Evolutionary conservation across 2,113 vertebrate genomes (phyloP).

Genomic region (Holacanthus passer): DNA sequence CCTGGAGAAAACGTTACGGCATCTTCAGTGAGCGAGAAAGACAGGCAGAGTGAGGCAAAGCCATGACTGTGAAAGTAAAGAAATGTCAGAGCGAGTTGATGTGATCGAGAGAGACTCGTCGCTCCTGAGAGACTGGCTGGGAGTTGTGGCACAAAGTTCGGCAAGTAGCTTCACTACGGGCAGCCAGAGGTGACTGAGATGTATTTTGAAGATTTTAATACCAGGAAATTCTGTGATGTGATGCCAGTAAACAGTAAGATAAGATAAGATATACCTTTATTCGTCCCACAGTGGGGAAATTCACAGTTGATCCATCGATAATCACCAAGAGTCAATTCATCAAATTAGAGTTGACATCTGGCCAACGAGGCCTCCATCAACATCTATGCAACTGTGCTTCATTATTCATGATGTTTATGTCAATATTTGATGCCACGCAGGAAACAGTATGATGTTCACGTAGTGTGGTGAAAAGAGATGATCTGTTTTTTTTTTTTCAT

Average conservation of each 20-base stretch:
- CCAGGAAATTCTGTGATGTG: background rate
- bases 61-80: constrained; percentile 21
- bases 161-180: background rate
- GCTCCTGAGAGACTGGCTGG: constrained; percentile 32
- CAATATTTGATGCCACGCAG: background rate
- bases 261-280: too few relatives aligned
- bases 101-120: constrained; percentile 9
- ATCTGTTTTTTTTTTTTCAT: too few relatives aligned
- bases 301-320: too few relatives aligned
- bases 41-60: constrained; percentile 22
- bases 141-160: background rate
- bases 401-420: background rate
- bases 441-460: background rate
- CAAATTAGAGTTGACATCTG: background rate
- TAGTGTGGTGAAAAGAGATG: background rate
- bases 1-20: constrained; percentile 53
- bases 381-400: background rate
- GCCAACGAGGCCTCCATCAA: background rate
- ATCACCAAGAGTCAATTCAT: background rate
- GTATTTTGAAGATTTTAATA: background rate
- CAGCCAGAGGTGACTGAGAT: constrained; percentile 15
- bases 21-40: constrained; percentile 28
- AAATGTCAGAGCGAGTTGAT: constrained; percentile 19
- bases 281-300: too few relatives aligned
- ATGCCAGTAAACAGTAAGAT: constrained; percentile 11